Conservation (phyloP, 2,113 vertebrate genomes). For the Suricata suricatta region DNA sequence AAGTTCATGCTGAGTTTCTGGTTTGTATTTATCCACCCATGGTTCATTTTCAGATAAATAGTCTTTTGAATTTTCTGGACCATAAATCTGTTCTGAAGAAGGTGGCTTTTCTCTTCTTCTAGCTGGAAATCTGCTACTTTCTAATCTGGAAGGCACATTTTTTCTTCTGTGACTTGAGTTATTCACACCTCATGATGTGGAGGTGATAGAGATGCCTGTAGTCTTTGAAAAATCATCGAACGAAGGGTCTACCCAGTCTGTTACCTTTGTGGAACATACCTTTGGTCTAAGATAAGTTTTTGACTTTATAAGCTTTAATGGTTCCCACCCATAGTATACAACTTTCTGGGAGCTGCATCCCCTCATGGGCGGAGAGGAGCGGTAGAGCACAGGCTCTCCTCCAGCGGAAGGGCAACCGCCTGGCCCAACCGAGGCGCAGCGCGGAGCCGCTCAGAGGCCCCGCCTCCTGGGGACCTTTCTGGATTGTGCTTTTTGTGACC, state of each 20-base stretch:
- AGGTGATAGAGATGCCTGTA: slow-evolving; percentile 39
- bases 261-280: no score
- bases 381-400: background rate
- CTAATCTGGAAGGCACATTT: slow-evolving; percentile 54
- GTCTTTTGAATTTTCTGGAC: slow-evolving; percentile 45
- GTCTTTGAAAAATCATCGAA: slow-evolving; percentile 87
- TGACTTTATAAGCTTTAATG: no score
- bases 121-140: slow-evolving; percentile 66
- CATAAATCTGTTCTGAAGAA: slow-evolving; percentile 52
- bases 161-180: slow-evolving; percentile 72
- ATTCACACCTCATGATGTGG: slow-evolving; percentile 50
- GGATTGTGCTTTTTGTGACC: background rate
- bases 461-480: slow-evolving; percentile 66
- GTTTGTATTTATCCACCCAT: slow-evolving; percentile 93
- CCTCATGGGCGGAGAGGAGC: background rate
- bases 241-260: slow-evolving; percentile 88
- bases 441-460: background rate
- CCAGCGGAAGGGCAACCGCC: accelerated
- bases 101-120: slow-evolving; percentile 83
- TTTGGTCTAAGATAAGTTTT: no score
- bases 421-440: background rate
- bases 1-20: slow-evolving; percentile 90
- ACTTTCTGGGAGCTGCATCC: slow-evolving; percentile 61
- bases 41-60: slow-evolving; percentile 83
- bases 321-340: no score